Base-by-base conservation (phyloP, 2,797 vertebrate species). In the Enteromius viviparus region DNA sequence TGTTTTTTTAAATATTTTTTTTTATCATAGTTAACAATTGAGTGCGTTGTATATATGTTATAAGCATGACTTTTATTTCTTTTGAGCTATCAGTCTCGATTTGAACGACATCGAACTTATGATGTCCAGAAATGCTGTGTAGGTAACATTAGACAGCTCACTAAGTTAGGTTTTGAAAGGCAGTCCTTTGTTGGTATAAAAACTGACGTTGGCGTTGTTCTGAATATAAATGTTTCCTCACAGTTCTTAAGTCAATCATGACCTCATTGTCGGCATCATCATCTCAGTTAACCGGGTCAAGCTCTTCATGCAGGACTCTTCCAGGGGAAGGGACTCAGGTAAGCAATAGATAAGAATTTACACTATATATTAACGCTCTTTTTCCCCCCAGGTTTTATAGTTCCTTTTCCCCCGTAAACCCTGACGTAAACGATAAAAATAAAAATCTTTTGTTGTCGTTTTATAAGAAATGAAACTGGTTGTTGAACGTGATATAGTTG, bases 251-350 rank as follows among this genome's bases (percentile, higher is more conserved):
- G 42, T 53, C 47, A 83, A 81, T 53, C 60, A 97, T 99, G 97
- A 96, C 94, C 90, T 94, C 96, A n/a, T 88, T 94, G 88, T 87
- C 94, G 68, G 55, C 76, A 15, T 53, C 80, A 53, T 91, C 96
- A 88, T 87, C 92, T 88, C 95, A 95, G 84, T 87, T 92, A 82
- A 89, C 92, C 81, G 86, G 94, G 87, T 92, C 96, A 85, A 94
- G 94, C 89, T 90, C 91, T 75, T 81, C 95, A 93, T 96, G 94
- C 93, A 95, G 94, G 88, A 89, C 93, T 55, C 87, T 96, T 51
- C 90, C 96, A 0, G 95, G 94, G 85, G 96, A 96, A 64, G 93
- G 93, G 65, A 95, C 93, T 88, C 96, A 96, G 97, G 97, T 98
- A 93, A 88, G 71, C 26, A 51, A 26, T 11, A 60, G 58, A 6